Base-by-base conservation (phyloP, 2,797 vertebrate genomes). In the Melanotaenia nigrans region DNA sequence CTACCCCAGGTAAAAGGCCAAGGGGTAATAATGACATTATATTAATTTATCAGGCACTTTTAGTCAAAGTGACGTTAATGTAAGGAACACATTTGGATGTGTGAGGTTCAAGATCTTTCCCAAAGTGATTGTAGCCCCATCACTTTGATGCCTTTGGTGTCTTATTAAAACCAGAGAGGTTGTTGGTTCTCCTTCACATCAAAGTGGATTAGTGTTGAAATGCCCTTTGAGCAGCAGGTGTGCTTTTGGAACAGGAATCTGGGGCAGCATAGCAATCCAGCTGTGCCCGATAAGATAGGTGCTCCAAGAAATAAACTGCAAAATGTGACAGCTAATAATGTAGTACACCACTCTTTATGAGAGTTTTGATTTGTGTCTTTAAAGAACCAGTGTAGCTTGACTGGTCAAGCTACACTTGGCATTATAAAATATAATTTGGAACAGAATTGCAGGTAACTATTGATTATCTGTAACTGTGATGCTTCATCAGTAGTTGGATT, bases 191-290 rank as follows among this genome's bases (percentile, higher is more conserved):
- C 56, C 67, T 74, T 54, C 67, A 83, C 77, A 89, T 90, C 87
- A 90, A 87, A 89, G 89, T 66, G 61, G 53, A 81, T 86, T 82
- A 72, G 57, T 71, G 77, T 60, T 61, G 56, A 75, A 69, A 78
- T 66, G 75, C 45, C 58, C 76, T 88, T 75, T 83, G 42, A 83
- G 77, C 83, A 82, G 79, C 89, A 87, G 85, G 90, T 84, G 84
- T 82, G 75, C 71, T 57, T 63, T 71, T 69, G 60, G 72, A 82
- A 72, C 69, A 54, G 70, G 62, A 82, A 61, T 78, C 47, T 79
- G 69, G 65, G 70, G 65, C 66, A 53, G 51, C 51, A 24, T 22
- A 57, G 47, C 56, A 45, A 58, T 76, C 77, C 87, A 87, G 80
- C 82, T 90, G 77, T 72, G 75, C 36, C 54, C 35, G 1, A 62